phyloP scores from a whole-genome alignment of 35 echinoderm and acorn worm species.

The Diadema setosum region DNA sequence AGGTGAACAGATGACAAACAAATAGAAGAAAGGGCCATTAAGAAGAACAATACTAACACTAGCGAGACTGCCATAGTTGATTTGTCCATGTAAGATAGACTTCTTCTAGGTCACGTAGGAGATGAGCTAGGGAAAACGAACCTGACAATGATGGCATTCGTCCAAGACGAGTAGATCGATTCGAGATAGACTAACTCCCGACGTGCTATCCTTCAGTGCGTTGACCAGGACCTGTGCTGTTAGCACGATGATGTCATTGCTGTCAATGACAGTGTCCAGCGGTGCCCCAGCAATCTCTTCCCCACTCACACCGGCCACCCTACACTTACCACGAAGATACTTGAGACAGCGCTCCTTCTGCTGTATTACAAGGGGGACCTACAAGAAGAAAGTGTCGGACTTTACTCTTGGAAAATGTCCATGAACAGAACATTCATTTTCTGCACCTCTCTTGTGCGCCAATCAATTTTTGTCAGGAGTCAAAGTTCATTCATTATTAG shows the following conservation, averaged over 20 bases:
- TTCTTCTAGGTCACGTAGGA: too few species aligned
- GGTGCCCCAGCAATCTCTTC: slow-evolving; percentile 2
- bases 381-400: background rate
- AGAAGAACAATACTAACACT: too few species aligned
- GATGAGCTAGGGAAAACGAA: too few species aligned
- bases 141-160: slow-evolving; percentile 80
- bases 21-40: too few species aligned
- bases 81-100: too few species aligned
- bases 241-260: slow-evolving; percentile 42
- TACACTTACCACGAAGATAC: background rate
- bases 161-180: slow-evolving; percentile 64
- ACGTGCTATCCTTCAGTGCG: slow-evolving; percentile 1
- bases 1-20: too few species aligned
- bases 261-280: slow-evolving; percentile 22
- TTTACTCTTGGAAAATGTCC: too few species aligned
- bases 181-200: slow-evolving; percentile 23
- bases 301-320: slow-evolving; percentile 37
- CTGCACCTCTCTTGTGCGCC: too few species aligned
- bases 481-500: too few species aligned
- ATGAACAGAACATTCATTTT: too few species aligned
- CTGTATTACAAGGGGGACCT: slow-evolving; percentile 74
- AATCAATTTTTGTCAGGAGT: too few species aligned
- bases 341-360: slow-evolving; percentile 39
- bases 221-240: slow-evolving; percentile 78
- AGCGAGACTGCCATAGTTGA: too few species aligned